These are phyloP conservation scores for Drosophila tropicalis DNA, from an alignment of 1,140 invertebrate genomes.

Conservation along the genomic window DNA sequence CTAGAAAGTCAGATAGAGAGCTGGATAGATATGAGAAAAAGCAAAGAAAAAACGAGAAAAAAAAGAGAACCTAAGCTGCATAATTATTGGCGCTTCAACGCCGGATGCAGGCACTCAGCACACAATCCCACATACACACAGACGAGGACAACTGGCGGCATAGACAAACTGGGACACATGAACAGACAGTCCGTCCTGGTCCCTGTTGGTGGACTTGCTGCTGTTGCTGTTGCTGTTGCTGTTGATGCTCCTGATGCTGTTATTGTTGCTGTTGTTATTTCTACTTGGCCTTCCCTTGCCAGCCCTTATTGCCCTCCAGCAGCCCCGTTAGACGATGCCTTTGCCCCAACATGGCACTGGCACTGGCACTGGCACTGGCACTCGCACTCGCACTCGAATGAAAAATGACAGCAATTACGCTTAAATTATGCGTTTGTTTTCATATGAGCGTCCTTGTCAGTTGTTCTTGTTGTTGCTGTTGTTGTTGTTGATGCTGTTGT, in stretches of 20 bases:
- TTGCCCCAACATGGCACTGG: no score
- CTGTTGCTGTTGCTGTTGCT: conserved; percentile 30
- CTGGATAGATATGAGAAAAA: conserved; percentile 1
- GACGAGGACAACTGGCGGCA: conserved; percentile 52
- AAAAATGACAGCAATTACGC: conserved; percentile 82
- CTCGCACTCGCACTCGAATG: conserved; percentile 64
- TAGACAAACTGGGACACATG: conserved; percentile 65
- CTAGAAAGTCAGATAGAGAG: not conserved
- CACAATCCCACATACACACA: not conserved
- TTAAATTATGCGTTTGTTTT: conserved; percentile 82
- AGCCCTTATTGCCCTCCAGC: not conserved
- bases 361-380: conserved; percentile 15
- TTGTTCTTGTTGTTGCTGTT: conserved; percentile 41
- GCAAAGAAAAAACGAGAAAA: conserved; percentile 6
- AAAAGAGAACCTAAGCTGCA: conserved; percentile 52
- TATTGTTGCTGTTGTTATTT: not conserved
- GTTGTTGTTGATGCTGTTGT: conserved; percentile 20
- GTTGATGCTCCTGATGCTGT: not conserved
- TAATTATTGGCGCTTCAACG: conserved; percentile 75
- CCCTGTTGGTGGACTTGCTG: conserved; percentile 11
- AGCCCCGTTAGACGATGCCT: no score
- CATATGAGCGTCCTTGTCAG: conserved; percentile 78
- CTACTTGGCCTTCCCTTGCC: not conserved
- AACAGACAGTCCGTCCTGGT: conserved; percentile 21
- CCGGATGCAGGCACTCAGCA: conserved; percentile 63